Evolutionary conservation across 23 tunicate genomes (phyloP).

Genomic region (Clavelina lepadiformis): DNA sequence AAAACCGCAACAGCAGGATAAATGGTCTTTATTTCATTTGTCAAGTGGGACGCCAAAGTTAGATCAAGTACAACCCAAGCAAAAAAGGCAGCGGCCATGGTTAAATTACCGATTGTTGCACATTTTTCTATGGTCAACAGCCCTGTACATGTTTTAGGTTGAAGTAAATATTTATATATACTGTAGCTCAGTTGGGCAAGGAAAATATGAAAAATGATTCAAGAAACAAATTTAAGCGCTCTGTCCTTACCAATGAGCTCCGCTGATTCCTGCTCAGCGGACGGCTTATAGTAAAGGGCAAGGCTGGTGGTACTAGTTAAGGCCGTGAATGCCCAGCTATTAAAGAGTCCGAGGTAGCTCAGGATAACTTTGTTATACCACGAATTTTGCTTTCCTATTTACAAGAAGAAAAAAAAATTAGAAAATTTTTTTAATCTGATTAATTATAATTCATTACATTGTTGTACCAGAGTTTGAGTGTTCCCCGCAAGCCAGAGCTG

Average conservation of each 20-base stretch:
- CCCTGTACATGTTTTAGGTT: too few relatives aligned
- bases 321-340: constrained; percentile 8
- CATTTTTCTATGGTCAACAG: too few relatives aligned
- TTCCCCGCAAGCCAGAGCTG: too few relatives aligned
- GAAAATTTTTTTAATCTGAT: too few relatives aligned
- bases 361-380: background rate
- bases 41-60: background rate
- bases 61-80: background rate
- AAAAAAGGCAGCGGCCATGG: background rate
- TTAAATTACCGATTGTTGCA: background rate
- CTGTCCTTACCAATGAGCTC: constrained; percentile 2
- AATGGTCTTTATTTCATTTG: background rate
- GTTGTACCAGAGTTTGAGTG: too few relatives aligned
- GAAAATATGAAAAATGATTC: too few relatives aligned
- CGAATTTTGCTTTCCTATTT: too few relatives aligned
- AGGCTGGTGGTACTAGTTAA: constrained; percentile 11
- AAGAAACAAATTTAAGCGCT: too few relatives aligned
- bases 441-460: too few relatives aligned
- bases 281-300: constrained; percentile 1
- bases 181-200: too few relatives aligned
- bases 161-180: too few relatives aligned
- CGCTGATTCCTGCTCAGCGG: background rate
- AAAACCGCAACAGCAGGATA: constrained; percentile 6
- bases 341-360: constrained; percentile 2
- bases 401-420: too few relatives aligned